Evolutionary conservation across 2,113 vertebrate genomes (phyloP), one percentile per base, ranked within the genome.

Genomic region (Forbesichthys agassizii): DNA sequence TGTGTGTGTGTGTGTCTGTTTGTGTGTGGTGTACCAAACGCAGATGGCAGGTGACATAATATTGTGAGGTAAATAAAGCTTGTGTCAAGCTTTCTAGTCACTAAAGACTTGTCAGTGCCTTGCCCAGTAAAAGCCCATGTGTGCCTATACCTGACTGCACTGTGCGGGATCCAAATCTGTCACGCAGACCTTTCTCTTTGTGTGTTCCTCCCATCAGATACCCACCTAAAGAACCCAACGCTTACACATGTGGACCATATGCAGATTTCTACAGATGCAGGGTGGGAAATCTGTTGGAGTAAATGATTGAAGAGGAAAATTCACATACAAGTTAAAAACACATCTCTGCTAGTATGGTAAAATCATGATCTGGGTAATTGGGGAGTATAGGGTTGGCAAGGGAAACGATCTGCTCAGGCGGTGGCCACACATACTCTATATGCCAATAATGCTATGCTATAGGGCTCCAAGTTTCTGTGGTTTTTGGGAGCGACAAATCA

Each of bases 321-420:
- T 85, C 84, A 85, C 80, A 71, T 81, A 84, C 86, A 79, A 68
- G 79, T 79, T 86, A 83, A 86, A 90, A 83, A 91, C 87, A 81
- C 88, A 78, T 88, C 86, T 87, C 70, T 75, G 84, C 76, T 84
- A 80, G 84, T 82, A 58, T 77, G 83, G 85, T 81, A 89, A 86
- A 86, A 84, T 80, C 79, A 74, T 79, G 68, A 88, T 85, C 78
- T 82, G 83, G 84, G 80, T 92, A 90, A 92, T 92, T 89, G 90
- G 88, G 84, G 79, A 61, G 46, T 68, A 76, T 27, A 84, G 84
- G 88, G 89, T 83, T 88, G 87, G 86, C 69, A 71, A 67, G 80
- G 72, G 73, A 84, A 72, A 67, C 68, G 48, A 47, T 68, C 48
- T 60, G 79, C 78, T 77, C 56, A 80, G 57, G 48, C 69, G 81